phyloP scores from a whole-genome alignment of 2,888 invertebrate species.

The Ecdyonurus torrentis region DNA sequence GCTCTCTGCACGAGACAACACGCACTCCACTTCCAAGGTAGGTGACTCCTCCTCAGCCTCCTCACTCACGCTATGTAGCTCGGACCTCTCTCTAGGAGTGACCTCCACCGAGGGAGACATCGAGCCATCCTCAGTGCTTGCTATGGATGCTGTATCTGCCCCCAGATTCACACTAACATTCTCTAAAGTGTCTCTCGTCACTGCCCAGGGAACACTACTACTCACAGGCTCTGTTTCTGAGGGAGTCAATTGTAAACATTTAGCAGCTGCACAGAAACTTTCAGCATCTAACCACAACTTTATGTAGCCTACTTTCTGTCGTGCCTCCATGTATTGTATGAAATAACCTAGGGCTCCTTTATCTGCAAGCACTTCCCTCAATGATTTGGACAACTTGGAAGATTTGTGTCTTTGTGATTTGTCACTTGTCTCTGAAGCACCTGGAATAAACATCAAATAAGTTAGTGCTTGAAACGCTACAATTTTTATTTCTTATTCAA shows the following conservation, averaged over 20 bases:
- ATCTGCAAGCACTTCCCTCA: conserved; percentile 58
- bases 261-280: conserved; percentile 20
- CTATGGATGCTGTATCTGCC: background rate
- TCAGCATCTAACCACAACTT: conserved; percentile 59
- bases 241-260: background rate
- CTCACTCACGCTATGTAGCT: background rate
- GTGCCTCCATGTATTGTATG: conserved; percentile 69
- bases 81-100: background rate
- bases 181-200: background rate
- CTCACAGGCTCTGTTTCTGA: background rate
- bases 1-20: background rate
- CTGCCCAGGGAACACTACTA: background rate
- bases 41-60: background rate
- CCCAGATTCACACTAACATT: background rate
- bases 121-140: background rate
- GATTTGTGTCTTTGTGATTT: background rate
- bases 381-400: conserved; percentile 42
- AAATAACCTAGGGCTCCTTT: conserved; percentile 68
- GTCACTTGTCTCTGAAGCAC: background rate
- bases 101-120: background rate
- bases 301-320: conserved; percentile 38
- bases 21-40: background rate
- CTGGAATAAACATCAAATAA: no score
- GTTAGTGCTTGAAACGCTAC: no score
- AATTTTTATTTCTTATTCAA: no score